Evolutionary conservation across 2,888 invertebrate genomes (phyloP).

Genomic region (Andrena chrysosceles): DNA sequence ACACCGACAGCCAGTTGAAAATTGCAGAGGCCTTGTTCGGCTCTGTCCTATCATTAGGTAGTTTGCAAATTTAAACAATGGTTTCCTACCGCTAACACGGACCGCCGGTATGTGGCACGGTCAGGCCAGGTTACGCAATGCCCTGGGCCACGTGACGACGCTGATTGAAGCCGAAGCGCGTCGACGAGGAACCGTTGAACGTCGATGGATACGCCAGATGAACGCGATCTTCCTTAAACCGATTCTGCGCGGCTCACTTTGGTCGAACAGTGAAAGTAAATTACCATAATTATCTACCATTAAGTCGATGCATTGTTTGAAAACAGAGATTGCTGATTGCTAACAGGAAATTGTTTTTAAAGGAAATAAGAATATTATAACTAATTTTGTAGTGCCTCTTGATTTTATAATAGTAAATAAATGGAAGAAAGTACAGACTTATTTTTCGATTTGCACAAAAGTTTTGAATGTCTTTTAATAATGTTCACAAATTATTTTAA

Average conservation of each 20-base stretch:
- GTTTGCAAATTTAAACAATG: conserved; percentile 84
- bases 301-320: no score
- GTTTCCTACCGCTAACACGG: conserved; percentile 78
- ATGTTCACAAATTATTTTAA: no score
- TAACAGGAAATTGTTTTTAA: no score
- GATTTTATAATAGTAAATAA: no score
- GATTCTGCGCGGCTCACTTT: background rate
- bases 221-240: background rate
- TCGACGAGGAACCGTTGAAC: conserved; percentile 52
- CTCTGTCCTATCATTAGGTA: conserved; percentile 81
- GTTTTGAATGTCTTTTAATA: no score
- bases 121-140: conserved; percentile 70
- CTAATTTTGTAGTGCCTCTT: no score
- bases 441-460: no score
- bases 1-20: conserved; percentile 72
- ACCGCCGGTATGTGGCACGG: conserved; percentile 67
- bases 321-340: no score
- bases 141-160: conserved; percentile 64
- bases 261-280: background rate
- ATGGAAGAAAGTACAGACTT: no score
- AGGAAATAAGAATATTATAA: no score
- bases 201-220: conserved; percentile 24
- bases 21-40: conserved; percentile 78
- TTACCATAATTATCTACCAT: no score
- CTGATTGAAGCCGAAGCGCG: conserved; percentile 65